phyloP scores from a whole-genome alignment of 2,113 vertebrate genomes.

The Hoplias malabaricus region DNA sequence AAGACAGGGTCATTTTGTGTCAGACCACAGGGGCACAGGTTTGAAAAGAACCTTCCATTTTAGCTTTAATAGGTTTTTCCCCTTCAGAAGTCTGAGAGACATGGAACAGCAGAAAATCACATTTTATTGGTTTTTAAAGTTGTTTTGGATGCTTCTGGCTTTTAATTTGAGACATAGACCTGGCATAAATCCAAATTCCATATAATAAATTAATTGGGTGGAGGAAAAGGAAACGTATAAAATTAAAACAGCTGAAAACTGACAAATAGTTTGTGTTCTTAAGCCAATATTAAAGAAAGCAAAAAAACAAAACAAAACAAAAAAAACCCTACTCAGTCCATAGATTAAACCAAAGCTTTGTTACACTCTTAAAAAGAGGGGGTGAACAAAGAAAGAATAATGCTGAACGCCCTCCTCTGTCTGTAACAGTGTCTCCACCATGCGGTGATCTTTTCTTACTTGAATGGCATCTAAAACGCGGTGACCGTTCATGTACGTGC shows the following conservation, averaged over 20 bases:
- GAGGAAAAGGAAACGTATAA: not conserved
- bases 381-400: constrained; percentile 4
- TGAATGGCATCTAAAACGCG: constrained; percentile 29
- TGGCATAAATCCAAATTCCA: too few relatives aligned
- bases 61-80: not conserved
- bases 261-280: not conserved
- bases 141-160: too few relatives aligned
- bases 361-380: constrained; percentile 12
- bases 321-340: not conserved
- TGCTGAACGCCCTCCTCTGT: not conserved
- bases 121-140: too few relatives aligned
- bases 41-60: not conserved
- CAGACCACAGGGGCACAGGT: not conserved
- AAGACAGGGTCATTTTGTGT: not conserved
- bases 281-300: not conserved
- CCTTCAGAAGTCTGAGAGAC: not conserved
- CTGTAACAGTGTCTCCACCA: not conserved
- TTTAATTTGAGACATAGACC: not conserved
- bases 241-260: not conserved
- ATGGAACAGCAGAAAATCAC: too few relatives aligned
- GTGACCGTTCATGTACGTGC: constrained; percentile 28
- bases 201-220: too few relatives aligned
- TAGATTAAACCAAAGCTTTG: not conserved
- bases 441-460: constrained; percentile 12
- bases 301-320: not conserved